Base-by-base conservation (phyloP, 2,797 vertebrate genomes). In the Oreortyx pictus region DNA sequence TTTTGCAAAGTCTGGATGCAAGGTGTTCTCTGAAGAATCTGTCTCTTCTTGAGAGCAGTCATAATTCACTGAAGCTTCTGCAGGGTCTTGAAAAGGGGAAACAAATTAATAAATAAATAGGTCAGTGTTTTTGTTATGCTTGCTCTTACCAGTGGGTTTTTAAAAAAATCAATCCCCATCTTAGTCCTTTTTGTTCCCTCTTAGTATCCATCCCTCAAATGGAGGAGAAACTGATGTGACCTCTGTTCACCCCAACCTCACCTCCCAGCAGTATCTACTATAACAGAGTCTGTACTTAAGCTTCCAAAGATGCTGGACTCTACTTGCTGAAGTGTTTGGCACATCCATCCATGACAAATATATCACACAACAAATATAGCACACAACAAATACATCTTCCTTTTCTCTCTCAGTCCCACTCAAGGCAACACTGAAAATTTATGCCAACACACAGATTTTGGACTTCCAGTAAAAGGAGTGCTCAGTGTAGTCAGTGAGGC, bases 1-100 rank as follows among this genome's bases (percentile, higher is more conserved):
- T 98, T 99, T 99, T 71, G 99, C 90, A 1, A 99, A 98, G 96
- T 99, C 99, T 61, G 98, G 98, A 94, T 99, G 98, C 82, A 99
- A 98, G 95, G 97, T 97, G 17, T 98, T 99, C 90, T 99, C 99
- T 60, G 98, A 97, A 29, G 97, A 96, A 91, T 99, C 99, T 41
- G 97, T 97, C 88, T 98, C 98, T 76, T 99, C 98, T 49, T 98
- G 97, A 19, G 97, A 97, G 96, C 97, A 97, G 89, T 98, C 96
- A 82, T 97, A 98, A 96, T 95, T 97, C 93, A 98, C 10, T 0
- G 95, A 95, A 88, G 98, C 82, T 90, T 99, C 99, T 90, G 98
- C 97, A n/a, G 98, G 95, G 94, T 99, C 99, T 98, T 97, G 87
- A 97, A 97, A 97, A 97, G 43, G 97, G 64, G 15, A 7, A 68